These are phyloP conservation scores for Drosophila kuntzei DNA, from an alignment of 2,888 invertebrate species.

Conservation along the genomic window DNA sequence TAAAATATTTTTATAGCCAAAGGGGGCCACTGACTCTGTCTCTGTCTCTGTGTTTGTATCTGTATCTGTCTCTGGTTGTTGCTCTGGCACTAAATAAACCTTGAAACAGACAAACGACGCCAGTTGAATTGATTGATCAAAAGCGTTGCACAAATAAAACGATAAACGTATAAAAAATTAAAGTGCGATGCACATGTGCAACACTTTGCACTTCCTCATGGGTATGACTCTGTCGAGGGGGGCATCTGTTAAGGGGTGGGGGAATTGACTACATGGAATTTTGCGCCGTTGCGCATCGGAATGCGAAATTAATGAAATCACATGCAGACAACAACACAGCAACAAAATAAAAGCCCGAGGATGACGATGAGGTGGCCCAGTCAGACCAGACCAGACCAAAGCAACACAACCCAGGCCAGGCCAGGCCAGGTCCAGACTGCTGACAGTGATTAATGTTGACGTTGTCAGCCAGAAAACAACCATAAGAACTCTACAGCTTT, in stretches of 20 bases:
- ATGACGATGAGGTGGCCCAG: constrained; percentile 76
- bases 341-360: constrained; percentile 15
- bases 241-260: background rate
- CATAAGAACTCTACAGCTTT: constrained; percentile 27
- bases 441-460: constrained; percentile 80
- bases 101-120: constrained; percentile 64
- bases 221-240: background rate
- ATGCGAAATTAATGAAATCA: constrained; percentile 81
- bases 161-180: constrained; percentile 54
- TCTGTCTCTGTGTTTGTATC: constrained; percentile 1
- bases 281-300: constrained; percentile 76
- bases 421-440: constrained; percentile 21
- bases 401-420: background rate
- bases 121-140: constrained; percentile 82
- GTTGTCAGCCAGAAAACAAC: constrained; percentile 37
- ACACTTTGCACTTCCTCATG: constrained; percentile 80
- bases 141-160: constrained; percentile 42
- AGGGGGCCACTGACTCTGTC: constrained; percentile 46
- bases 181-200: constrained; percentile 81
- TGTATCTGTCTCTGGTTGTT: constrained; percentile 4
- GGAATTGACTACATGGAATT: constrained; percentile 63
- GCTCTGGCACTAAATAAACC: constrained; percentile 53
- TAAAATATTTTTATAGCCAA: constrained; percentile 71
- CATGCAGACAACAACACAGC: constrained; percentile 62
- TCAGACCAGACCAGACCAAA: constrained; percentile 20